These are phyloP conservation scores for Panulirus ornatus DNA, from an alignment of 1,140 invertebrate genomes.

Conservation along the genomic window DNA sequence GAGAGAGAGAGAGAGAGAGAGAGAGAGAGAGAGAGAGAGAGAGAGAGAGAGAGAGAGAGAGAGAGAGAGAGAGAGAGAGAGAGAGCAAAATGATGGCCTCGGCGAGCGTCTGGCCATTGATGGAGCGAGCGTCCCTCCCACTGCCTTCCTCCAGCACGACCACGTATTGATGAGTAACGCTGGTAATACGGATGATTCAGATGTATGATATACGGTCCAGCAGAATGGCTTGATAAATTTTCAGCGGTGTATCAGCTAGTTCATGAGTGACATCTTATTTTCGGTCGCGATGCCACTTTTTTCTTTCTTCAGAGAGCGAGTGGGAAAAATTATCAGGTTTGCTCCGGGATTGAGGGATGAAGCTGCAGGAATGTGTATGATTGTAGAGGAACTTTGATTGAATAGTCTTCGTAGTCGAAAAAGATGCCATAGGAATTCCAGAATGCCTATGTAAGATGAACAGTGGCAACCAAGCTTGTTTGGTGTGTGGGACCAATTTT, in stretches of 20 bases:
- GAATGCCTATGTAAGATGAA: background rate
- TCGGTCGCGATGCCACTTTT: slow-evolving; percentile 2
- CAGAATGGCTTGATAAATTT: background rate
- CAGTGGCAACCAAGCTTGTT: slow-evolving; percentile 31
- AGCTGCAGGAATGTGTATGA: no score
- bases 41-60: slow-evolving; percentile 27
- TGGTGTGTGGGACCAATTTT: slow-evolving; percentile 37
- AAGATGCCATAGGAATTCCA: background rate
- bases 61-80: slow-evolving; percentile 52
- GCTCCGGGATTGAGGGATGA: no score
- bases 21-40: background rate
- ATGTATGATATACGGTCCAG: slow-evolving; percentile 2
- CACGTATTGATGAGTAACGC: slow-evolving; percentile 25
- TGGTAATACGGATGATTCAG: slow-evolving; percentile 12
- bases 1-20: no score
- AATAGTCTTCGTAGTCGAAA: background rate
- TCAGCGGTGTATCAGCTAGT: slow-evolving; percentile 13
- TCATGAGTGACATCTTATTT: slow-evolving; percentile 25
- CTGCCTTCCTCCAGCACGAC: background rate
- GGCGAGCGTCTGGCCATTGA: no score
- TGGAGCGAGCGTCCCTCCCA: background rate
- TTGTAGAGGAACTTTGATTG: no score
- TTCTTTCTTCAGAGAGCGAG: background rate
- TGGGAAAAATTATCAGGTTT: no score
- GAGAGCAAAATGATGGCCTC: no score